Percentiles rank a stretch among this genome's conserved stretches.
Evolutionary conservation across 2,797 vertebrate genomes (phyloP).

Genomic region (Scomberomorus guttatus): DNA sequence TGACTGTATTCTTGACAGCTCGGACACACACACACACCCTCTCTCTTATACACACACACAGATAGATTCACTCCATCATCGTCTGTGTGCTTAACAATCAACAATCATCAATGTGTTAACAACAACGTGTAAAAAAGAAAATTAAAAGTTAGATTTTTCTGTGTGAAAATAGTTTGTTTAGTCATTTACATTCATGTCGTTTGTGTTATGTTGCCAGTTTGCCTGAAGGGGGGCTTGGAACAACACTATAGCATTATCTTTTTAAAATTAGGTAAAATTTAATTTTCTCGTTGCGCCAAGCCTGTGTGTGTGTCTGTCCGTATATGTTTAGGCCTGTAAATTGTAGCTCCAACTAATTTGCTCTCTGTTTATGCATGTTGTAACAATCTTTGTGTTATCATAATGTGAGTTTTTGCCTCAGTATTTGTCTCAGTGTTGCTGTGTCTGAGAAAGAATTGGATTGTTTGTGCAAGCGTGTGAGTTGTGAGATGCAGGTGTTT

Average conservation of each 20-base stretch:
- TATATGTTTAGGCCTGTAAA: not conserved
- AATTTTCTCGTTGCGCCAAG: conserved; percentile 4
- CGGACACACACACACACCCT: conserved; percentile 16
- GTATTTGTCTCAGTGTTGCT: not conserved
- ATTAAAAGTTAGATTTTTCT: not conserved
- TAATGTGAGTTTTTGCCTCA: not conserved
- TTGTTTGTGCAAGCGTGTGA: not conserved
- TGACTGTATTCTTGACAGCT: conserved; percentile 61
- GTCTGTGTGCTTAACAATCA: not conserved
- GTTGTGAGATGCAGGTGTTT: not conserved
- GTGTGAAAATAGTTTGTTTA: not conserved
- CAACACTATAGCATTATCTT: not conserved
- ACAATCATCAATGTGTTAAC: no score
- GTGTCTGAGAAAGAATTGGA: not conserved
- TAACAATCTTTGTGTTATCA: not conserved
- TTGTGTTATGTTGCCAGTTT: conserved; percentile 9
- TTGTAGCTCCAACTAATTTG: conserved; percentile 1
- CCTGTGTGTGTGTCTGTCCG: not conserved
- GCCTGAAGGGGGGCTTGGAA: not conserved
- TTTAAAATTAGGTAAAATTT: conserved; percentile 10
- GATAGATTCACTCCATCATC: not conserved
- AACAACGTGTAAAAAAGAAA: not conserved
- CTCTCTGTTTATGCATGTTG: conserved; percentile 9
- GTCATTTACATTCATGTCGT: conserved; percentile 9
- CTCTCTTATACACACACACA: conserved; percentile 13